phyloP scores from a whole-genome alignment of 2,113 vertebrate species.

The Brachyhypopomus occidentalis region DNA sequence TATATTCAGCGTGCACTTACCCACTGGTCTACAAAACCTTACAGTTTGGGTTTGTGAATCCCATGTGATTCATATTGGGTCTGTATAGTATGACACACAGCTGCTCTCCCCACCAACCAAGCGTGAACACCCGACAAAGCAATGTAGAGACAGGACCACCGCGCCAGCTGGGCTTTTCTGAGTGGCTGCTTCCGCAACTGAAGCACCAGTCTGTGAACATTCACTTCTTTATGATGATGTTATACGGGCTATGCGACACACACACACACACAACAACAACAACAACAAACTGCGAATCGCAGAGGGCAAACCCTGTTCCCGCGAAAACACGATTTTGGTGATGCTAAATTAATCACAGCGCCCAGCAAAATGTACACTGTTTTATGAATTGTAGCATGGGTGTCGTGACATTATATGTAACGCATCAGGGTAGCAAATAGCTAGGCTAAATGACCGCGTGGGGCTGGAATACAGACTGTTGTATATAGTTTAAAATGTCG shows the following conservation, averaged over 20 bases:
- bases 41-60: background rate
- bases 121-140: background rate
- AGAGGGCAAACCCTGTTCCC: no score
- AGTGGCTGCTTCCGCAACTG: background rate
- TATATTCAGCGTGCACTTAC: no score
- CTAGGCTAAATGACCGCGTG: background rate
- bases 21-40: no score
- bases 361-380: no score
- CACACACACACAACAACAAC: no score
- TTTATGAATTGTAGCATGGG: no score
- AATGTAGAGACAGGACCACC: background rate
- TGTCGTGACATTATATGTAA: background rate
- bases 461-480: background rate
- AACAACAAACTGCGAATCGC: no score
- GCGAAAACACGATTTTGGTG: no score
- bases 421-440: background rate
- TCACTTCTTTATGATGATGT: no score
- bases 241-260: no score
- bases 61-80: background rate
- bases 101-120: background rate
- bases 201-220: background rate
- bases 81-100: background rate
- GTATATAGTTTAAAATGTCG: background rate
- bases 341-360: no score
- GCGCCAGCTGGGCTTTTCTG: background rate